Evolutionary conservation across 2,113 vertebrate genomes (phyloP).

Genomic region (Microcebus tavaratra): DNA sequence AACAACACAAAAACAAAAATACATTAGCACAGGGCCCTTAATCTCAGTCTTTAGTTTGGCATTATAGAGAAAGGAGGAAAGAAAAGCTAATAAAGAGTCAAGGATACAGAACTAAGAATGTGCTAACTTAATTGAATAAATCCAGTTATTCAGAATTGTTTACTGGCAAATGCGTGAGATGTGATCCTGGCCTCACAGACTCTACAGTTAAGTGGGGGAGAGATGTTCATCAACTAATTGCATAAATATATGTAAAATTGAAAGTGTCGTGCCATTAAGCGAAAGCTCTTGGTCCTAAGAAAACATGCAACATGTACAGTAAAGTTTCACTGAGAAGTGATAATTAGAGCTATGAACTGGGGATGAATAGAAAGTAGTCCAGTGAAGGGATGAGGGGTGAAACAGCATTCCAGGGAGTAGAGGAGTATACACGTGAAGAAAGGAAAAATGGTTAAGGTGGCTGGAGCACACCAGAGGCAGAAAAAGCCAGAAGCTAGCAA

Average conservation of each 20-base stretch:
- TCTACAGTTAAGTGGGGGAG: not conserved
- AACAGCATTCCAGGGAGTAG: not conserved
- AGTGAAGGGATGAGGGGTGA: not conserved
- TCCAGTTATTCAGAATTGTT: not conserved
- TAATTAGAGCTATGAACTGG: not conserved
- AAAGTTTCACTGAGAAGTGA: not conserved
- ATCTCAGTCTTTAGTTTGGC: not conserved
- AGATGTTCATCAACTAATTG: not conserved
- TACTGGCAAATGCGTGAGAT: not conserved
- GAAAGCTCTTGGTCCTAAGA: not conserved
- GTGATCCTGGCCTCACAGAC: not conserved
- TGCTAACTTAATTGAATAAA: not conserved
- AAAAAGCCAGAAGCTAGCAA: not conserved
- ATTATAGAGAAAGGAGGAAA: not conserved
- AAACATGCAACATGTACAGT: no score
- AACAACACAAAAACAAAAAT: not conserved
- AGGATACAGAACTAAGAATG: not conserved
- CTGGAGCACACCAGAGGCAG: not conserved
- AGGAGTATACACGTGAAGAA: not conserved
- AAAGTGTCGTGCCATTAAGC: not conserved
- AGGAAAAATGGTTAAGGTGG: not conserved
- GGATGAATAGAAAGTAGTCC: not conserved
- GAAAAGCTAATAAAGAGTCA: not conserved
- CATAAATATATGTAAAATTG: not conserved
- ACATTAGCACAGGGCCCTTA: not conserved